Evolutionary conservation across 2,113 vertebrate genomes (phyloP).

Genomic region (Centropus unirufus): DNA sequence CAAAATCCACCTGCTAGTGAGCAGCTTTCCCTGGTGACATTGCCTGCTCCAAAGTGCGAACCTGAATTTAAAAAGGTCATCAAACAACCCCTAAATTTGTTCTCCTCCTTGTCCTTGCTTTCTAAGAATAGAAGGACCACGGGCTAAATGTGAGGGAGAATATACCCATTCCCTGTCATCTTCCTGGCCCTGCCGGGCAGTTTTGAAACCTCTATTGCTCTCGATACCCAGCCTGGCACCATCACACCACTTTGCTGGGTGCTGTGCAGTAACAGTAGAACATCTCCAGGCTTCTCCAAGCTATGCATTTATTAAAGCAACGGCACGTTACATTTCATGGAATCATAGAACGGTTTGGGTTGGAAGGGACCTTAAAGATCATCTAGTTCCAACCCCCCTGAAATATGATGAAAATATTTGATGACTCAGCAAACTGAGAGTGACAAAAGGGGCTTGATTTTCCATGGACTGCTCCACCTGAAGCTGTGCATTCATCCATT

Average conservation of each 20-base stretch:
- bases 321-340: accelerated
- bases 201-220: not conserved
- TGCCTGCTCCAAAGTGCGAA: not conserved
- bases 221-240: not conserved
- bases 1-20: not conserved
- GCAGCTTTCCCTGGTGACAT: not conserved
- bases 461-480: not conserved
- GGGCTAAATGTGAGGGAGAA: not conserved
- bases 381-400: no score
- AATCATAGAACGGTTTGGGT: no score
- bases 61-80: not conserved
- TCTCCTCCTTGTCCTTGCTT: not conserved
- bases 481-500: not conserved
- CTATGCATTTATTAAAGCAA: not conserved
- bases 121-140: not conserved
- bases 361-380: no score
- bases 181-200: not conserved
- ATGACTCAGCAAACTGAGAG: not conserved
- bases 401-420: not conserved
- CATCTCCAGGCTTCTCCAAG: not conserved
- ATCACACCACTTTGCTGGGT: not conserved
- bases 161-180: not conserved
- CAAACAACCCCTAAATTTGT: not conserved
- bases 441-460: not conserved
- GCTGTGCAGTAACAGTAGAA: not conserved